Percentiles rank a stretch among this genome's conserved stretches.
phyloP scores from a whole-genome alignment of 1,140 invertebrate genomes.

The Bactericera cockerelli region DNA sequence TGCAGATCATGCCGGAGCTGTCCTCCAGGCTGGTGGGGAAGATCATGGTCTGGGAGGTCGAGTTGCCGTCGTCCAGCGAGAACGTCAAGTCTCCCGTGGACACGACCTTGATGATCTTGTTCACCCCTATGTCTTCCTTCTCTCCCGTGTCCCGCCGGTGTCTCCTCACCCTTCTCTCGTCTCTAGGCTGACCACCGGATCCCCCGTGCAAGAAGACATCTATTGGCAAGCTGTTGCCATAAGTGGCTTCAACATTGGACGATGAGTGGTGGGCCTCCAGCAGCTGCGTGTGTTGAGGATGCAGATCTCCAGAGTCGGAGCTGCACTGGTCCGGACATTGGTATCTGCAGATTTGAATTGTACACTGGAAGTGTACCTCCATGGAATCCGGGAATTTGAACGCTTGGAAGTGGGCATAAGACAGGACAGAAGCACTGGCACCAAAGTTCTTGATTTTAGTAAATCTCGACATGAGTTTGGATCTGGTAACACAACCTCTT shows the following conservation, averaged over 20 bases:
- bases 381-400: constrained; percentile 94
- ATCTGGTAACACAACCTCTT: constrained; percentile 75
- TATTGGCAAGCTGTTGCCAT: constrained; percentile 32
- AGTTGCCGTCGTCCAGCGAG: constrained; percentile 62
- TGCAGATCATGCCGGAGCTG: constrained; percentile 55
- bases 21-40: constrained; percentile 49
- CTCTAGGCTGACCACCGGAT: constrained; percentile 48
- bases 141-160: constrained; percentile 41
- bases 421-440: constrained; percentile 74
- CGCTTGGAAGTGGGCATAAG: constrained; percentile 85
- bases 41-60: constrained; percentile 51
- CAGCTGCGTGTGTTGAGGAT: constrained; percentile 21
- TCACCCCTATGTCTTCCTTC: constrained; percentile 80
- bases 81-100: constrained; percentile 87
- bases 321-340: constrained; percentile 77
- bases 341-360: constrained; percentile 84
- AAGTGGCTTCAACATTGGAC: neutral
- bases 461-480: constrained; percentile 84
- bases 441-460: constrained; percentile 93
- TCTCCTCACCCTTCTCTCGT: constrained; percentile 52
- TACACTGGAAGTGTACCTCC: constrained; percentile 93
- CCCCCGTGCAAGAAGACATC: constrained; percentile 59
- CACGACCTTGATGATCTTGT: constrained; percentile 77
- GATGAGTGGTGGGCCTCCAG: constrained; percentile 17
- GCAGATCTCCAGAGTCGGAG: constrained; percentile 37